A percentile compares a stretch with the other conserved stretches of the same genome.
Evolutionary conservation across 2,113 vertebrate genomes (phyloP).

Genomic region (Eretmochelys imbricata): DNA sequence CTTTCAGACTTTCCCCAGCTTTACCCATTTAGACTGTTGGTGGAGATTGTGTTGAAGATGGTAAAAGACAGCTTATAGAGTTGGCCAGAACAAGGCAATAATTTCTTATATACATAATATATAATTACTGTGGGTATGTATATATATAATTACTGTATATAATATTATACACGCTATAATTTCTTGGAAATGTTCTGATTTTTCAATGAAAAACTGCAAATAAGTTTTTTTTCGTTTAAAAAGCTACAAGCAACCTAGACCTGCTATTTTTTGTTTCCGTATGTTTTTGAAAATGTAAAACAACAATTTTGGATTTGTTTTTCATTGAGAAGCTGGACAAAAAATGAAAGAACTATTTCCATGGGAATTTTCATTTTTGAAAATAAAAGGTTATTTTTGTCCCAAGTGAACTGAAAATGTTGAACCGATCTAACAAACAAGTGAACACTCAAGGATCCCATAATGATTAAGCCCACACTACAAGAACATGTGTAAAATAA

Average conservation of each 20-base stretch:
- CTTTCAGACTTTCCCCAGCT: neutral
- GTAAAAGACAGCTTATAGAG: neutral
- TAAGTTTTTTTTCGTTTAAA: no score
- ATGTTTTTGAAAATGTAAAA: neutral
- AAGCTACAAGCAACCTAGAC: no score
- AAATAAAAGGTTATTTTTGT: neutral
- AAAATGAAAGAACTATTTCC: neutral
- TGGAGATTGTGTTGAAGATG: neutral
- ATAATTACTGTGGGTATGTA: no score
- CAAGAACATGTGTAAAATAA: neutral
- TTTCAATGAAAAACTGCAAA: no score
- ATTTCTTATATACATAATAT: no score
- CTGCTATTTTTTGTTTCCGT: neutral
- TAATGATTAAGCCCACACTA: fast-evolving
- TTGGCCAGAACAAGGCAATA: neutral
- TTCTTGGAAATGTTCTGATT: no score
- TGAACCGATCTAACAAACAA: neutral
- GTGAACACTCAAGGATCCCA: neutral
- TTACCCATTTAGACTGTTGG: neutral
- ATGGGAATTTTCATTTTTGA: neutral
- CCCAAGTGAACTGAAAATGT: neutral
- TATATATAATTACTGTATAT: no score
- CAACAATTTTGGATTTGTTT: neutral
- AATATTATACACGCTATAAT: no score
- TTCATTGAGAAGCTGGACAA: neutral